Conservation (phyloP, 2,113 vertebrate species). For the Haemorhous mexicanus region DNA sequence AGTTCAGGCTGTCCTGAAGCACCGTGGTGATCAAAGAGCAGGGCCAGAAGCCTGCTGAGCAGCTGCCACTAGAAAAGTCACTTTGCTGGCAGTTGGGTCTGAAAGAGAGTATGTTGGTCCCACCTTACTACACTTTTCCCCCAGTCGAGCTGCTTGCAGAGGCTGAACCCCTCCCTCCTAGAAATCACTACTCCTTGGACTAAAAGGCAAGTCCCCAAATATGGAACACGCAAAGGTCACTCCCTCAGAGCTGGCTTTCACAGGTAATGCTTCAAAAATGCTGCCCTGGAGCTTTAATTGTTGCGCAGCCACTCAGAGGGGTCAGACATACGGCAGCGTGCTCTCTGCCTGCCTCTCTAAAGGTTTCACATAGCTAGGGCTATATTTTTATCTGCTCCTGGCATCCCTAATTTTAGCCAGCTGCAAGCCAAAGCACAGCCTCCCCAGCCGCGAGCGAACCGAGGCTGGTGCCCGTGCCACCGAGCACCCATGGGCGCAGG, state of each 20-base stretch:
- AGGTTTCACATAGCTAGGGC: slow-evolving; percentile 30
- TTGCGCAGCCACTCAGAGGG: fast-evolving
- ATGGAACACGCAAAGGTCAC: slow-evolving; percentile 24
- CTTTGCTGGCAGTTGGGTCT: not conserved
- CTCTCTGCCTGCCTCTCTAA: slow-evolving; percentile 29
- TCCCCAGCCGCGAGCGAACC: fast-evolving
- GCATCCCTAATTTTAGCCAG: slow-evolving; percentile 53
- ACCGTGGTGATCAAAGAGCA: not conserved
- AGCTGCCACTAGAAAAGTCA: not conserved
- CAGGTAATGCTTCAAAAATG: slow-evolving; percentile 27
- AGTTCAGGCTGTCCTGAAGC: not conserved
- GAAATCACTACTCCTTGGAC: not conserved
- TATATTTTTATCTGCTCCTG: slow-evolving; percentile 37
- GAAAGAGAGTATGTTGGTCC: fast-evolving
- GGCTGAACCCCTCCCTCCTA: not conserved
- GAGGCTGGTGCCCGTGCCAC: not conserved
- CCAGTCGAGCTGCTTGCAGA: not conserved
- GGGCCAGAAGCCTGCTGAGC: not conserved
- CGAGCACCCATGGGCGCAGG: not conserved
- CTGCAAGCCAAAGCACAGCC: not conserved
- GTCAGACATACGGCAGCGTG: not conserved
- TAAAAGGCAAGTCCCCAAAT: slow-evolving; percentile 23
- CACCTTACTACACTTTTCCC: not conserved
- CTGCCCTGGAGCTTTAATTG: not conserved
- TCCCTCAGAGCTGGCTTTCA: not conserved